These are phyloP conservation scores for Chironomus tepperi DNA, from an alignment of 1,140 invertebrate species.

Conservation along the genomic window DNA sequence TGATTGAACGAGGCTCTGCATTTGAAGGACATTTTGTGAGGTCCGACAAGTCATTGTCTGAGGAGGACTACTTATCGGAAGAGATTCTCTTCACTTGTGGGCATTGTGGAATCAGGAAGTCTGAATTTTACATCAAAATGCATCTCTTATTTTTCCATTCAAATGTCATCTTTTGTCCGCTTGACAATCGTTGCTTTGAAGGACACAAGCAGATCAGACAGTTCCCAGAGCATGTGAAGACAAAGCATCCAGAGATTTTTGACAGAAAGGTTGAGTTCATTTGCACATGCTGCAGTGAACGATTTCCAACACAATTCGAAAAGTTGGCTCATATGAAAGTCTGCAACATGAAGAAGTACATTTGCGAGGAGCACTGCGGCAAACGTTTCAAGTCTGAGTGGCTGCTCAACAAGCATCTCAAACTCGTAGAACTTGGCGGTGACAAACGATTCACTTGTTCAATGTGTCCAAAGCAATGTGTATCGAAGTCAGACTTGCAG, in stretches of 20 bases:
- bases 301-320: neutral
- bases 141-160: neutral
- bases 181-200: neutral
- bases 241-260: slow-evolving; percentile 16
- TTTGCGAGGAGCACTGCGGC: neutral
- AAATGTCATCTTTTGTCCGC: neutral
- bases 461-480: neutral
- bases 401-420: neutral
- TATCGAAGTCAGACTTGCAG: neutral
- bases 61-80: neutral
- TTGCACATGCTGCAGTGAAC: neutral
- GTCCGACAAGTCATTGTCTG: neutral
- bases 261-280: neutral
- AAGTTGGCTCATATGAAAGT: slow-evolving; percentile 9
- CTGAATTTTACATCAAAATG: neutral
- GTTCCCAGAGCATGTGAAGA: neutral
- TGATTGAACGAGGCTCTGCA: neutral
- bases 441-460: neutral
- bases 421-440: neutral
- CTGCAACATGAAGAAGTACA: neutral
- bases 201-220: neutral
- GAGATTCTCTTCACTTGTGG: neutral
- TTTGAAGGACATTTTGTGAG: neutral
- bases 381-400: neutral
- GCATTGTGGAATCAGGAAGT: neutral